Conservation (phyloP, 2,888 invertebrate genomes). For the Zygogramma bicolorata region DNA sequence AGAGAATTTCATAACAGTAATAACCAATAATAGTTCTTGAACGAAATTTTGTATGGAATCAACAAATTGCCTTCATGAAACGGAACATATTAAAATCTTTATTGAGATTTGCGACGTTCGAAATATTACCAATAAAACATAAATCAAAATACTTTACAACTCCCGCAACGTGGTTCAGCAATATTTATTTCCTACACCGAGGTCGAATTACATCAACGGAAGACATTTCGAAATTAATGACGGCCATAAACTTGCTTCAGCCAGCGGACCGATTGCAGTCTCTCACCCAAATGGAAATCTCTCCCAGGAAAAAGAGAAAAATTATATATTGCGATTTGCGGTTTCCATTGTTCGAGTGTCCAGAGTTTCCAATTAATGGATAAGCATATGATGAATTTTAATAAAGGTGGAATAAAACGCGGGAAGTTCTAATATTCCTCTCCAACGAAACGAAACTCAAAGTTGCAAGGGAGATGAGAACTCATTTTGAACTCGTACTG, state of each 20-base stretch:
- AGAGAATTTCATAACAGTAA: too few relatives aligned
- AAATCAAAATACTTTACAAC: neutral
- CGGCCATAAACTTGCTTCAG: neutral
- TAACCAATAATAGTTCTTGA: too few relatives aligned
- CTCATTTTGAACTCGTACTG: too few relatives aligned
- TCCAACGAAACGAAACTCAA: neutral
- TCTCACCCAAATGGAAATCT: neutral
- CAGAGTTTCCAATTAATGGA: neutral
- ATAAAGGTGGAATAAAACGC: neutral
- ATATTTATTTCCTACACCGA: neutral
- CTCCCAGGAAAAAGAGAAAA: neutral
- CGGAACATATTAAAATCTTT: too few relatives aligned
- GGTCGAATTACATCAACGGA: neutral
- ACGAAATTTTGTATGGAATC: too few relatives aligned
- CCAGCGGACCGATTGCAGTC: neutral
- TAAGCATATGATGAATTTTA: neutral
- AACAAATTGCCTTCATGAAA: too few relatives aligned
- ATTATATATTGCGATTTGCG: neutral
- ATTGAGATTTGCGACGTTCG: too few relatives aligned
- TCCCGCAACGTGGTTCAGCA: neutral
- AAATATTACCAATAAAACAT: too few relatives aligned
- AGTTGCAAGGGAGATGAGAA: neutral
- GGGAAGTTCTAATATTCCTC: neutral
- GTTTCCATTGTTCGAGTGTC: conserved; percentile 1
- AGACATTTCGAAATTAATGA: neutral